phyloP scores from a whole-genome alignment of 1,140 invertebrate genomes.

The Danaus melanippus region DNA sequence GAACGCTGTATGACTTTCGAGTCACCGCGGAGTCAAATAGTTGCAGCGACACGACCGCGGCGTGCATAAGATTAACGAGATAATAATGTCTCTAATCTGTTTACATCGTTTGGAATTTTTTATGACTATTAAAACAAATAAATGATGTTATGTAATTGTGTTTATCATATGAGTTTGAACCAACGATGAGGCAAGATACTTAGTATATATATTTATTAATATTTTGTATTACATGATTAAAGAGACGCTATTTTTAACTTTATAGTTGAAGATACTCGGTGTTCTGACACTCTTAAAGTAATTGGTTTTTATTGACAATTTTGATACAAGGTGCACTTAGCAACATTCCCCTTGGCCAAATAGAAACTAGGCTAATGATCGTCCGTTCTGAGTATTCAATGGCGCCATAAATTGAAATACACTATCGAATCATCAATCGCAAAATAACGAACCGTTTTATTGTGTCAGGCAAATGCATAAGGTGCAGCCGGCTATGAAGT shows the following conservation, averaged over 20 bases:
- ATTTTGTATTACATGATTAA: too few species aligned
- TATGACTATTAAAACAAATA: too few species aligned
- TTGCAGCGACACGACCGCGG: conserved; percentile 9
- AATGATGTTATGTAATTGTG: too few species aligned
- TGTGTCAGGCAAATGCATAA: conserved; percentile 37
- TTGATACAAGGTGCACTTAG: conserved; percentile 11
- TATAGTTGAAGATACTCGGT: too few species aligned
- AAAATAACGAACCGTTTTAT: conserved; percentile 48
- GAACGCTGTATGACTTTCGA: conserved; percentile 20
- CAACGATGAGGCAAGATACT: too few species aligned
- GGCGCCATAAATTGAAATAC: conserved; percentile 59
- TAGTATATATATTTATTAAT: too few species aligned
- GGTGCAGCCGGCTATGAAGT: conserved; percentile 36
- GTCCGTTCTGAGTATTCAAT: conserved; percentile 43
- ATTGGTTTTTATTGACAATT: conserved; percentile 1
- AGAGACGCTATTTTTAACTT: too few species aligned
- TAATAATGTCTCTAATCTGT: conserved; percentile 35
- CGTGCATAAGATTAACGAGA: conserved; percentile 49
- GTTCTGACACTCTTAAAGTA: too few species aligned
- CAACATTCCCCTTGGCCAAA: conserved; percentile 15
- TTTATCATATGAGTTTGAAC: too few species aligned
- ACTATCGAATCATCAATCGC: conserved; percentile 57
- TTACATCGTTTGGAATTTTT: too few species aligned
- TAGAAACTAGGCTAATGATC: conserved; percentile 52
- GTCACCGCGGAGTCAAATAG: too few species aligned